Evolutionary conservation across 2,113 vertebrate genomes (phyloP), one percentile per base, ranked within the genome.

Genomic region (Aegithalos caudatus): DNA sequence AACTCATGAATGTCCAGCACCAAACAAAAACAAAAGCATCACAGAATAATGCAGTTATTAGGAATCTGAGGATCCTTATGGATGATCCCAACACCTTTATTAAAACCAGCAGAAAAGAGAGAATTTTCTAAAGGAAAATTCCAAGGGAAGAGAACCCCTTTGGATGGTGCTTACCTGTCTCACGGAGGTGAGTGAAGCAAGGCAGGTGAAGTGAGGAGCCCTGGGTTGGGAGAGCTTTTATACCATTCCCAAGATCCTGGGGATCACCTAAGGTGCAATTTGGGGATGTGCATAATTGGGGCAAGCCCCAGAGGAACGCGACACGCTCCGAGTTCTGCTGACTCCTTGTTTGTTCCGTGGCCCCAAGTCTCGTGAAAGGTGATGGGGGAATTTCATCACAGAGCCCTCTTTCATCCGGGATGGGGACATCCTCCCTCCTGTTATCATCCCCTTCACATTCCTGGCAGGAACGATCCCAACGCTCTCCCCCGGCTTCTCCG

Each of bases 271-370:
- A 84, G 89, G 60, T 81, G 81, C 81, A 96, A 94, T 96, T 96
- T 95, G 73, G 47, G n/a, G 71, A 33, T 24, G 35, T 42, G 22
- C 23, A 4, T 96, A 84, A 96, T 60, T 96, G 81, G 35, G 92
- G 16, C 92, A 78, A 97, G 67, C 83, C 84, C 84, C 29, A 42
- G 83, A 65, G 10, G 81, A 86, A 58, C 31, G 29, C 0, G 10
- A 60, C 93, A 66, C 54, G 18, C 92, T 92, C 81, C 54, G 58
- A 81, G 60, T 84, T 91, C 28, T 92, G 93, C 92, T 84, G 93
- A 96, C 87, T 84, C 47, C n/a, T 35, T 51, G 61, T 57, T 86
- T 86, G 5, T 81, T 66, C 50, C 47, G 54, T 29, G 18, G 15
- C 21, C 45, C 2, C 0, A 15, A 57, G 53, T 57, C 93, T 86